Conservation (phyloP, 2,113 vertebrate genomes). For the Turdus rufiventris region DNA sequence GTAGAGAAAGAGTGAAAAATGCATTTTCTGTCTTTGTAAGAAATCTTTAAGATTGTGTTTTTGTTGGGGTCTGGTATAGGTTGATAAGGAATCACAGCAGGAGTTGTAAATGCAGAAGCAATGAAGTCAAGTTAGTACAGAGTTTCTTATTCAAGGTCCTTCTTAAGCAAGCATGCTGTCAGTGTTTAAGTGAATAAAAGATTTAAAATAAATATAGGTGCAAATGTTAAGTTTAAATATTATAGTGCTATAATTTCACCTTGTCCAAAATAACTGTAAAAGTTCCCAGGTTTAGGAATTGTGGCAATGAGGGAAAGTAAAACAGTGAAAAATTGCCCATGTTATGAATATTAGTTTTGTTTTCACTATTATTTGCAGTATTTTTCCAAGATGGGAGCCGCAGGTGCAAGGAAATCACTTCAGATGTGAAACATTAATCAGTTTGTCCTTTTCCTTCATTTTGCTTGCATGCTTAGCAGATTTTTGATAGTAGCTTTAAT, state of each 20-base stretch:
- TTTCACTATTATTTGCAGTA: constrained; percentile 41
- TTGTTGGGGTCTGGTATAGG: background rate
- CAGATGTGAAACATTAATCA: constrained; percentile 63
- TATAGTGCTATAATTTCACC: background rate
- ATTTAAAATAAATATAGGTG: constrained; percentile 30
- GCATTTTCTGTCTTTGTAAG: constrained; percentile 10
- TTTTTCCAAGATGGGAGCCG: constrained; percentile 48
- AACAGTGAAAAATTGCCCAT: constrained; percentile 34
- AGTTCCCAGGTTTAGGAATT: background rate
- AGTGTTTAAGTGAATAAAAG: background rate
- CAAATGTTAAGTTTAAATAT: constrained; percentile 15
- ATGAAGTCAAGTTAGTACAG: constrained; percentile 30
- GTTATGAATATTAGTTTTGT: constrained; percentile 62
- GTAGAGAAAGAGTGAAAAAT: background rate
- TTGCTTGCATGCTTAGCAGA: background rate
- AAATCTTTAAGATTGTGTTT: constrained; percentile 7
- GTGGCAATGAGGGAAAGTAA: background rate
- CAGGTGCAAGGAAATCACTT: constrained; percentile 69
- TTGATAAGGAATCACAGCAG: background rate
- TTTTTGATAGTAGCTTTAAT: constrained; percentile 59
- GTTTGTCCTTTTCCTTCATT: constrained; percentile 12
- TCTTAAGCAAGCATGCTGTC: constrained; percentile 5
- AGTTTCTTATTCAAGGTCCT: constrained; percentile 7
- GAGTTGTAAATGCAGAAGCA: constrained; percentile 1
- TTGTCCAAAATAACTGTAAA: constrained; percentile 37